Percentiles rank a stretch among this genome's conserved stretches.
These are phyloP conservation scores for Anolis sagrei DNA, from an alignment of 2,113 vertebrate species.

Conservation along the genomic window DNA sequence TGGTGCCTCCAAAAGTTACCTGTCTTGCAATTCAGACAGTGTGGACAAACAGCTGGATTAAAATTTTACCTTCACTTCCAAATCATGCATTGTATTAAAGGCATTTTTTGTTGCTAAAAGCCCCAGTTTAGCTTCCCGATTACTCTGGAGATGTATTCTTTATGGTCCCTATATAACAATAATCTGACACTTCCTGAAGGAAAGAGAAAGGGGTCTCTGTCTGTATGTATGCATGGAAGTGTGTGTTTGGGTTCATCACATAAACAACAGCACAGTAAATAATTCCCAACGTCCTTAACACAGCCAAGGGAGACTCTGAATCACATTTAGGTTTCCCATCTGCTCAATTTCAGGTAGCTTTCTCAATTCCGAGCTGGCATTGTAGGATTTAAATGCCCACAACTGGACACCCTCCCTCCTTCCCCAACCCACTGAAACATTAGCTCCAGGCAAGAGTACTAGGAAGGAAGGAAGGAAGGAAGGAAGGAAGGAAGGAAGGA, in stretches of 20 bases:
- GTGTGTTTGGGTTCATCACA: neutral
- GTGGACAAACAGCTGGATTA: constrained; percentile 36
- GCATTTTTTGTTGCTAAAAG: constrained; percentile 61
- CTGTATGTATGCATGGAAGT: neutral
- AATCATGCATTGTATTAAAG: constrained; percentile 55
- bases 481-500: constrained; percentile 22
- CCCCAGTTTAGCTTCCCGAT: constrained; percentile 55
- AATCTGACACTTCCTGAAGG: constrained; percentile 62
- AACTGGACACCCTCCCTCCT: neutral
- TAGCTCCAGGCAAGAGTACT: constrained; percentile 20
- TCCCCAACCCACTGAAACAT: constrained; percentile 56
- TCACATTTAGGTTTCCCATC: constrained; percentile 75
- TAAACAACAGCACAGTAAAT: constrained; percentile 38
- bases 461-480: neutral
- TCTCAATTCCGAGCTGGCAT: constrained; percentile 36
- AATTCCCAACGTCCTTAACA: constrained; percentile 63
- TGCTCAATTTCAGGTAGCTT: constrained; percentile 53
- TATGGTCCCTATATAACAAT: constrained; percentile 21
- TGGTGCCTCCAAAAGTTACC: constrained; percentile 75
- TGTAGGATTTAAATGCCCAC: constrained; percentile 32
- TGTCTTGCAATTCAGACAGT: constrained; percentile 58
- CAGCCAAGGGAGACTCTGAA: constrained; percentile 62
- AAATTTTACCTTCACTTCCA: constrained; percentile 45
- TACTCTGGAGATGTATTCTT: constrained; percentile 16
- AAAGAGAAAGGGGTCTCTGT: constrained; percentile 16